Evolutionary conservation across 2,888 invertebrate genomes (phyloP), one percentile per base, ranked within the genome.

Genomic region (Tenodera sinensis): DNA sequence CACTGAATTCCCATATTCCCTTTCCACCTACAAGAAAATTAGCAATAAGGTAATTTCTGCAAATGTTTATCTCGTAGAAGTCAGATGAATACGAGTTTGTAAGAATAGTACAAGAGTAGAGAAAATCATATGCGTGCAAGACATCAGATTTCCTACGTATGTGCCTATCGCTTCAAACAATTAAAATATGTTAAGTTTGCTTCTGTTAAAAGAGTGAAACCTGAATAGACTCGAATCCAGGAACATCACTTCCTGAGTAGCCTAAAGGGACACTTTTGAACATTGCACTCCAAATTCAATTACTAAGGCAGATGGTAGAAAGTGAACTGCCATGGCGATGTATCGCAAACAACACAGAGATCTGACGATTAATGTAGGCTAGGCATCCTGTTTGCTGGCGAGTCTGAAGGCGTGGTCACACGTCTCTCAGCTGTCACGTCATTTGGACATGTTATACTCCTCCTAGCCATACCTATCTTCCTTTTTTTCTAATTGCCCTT

Each of bases 341-440:
- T 71, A 71, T 71, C 54, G 54, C 54, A 71, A 71, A 20, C 54
- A 71, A 71, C 54, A 71, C 54, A 71, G 54, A 71, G 54, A 71
- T 71, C 54, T 71, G 54, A 71, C 54, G 54, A 71, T 71, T 71
- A 71, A 71, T 71, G 54, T 71, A 71, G 54, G 54, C 54, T 71
- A 71, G 54, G 54, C 54, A 71, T 71, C 54, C 54, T 71, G 54
- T 71, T 71, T 71, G 54, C 54, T 71, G 28, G 42, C 28, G 86
- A 81, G 86, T 86, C 71, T 20, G 54, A 81, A 83, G 87, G 87
- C 87, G 87, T 87, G 87, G 87, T 83, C 15, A 87, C 54, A 87
- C 34, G 87, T 87, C 87, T 87, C 82, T 87, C 81, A 87, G 82
- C 87, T 87, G 87, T 87, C 87, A 87, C 87, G 83, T 87, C 87